phyloP scores from a whole-genome alignment of 2,113 vertebrate species.

The Alosa alosa region DNA sequence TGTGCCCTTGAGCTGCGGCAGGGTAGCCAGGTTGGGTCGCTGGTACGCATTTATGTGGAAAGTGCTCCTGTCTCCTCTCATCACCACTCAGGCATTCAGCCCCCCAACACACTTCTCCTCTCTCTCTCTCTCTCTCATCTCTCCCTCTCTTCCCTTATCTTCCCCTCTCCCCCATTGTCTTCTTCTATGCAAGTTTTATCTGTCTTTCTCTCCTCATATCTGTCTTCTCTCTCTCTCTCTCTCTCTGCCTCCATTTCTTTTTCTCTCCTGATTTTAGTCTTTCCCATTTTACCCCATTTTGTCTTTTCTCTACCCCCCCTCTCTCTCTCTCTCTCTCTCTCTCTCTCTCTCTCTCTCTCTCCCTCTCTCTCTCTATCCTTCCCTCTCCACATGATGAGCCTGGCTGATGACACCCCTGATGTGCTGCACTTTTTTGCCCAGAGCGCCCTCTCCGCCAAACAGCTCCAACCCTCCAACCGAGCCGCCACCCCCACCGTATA shows the following conservation, averaged over 20 bases:
- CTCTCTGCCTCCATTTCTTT: background rate
- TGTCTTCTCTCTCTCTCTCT: conserved; percentile 6
- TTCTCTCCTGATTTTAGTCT: background rate
- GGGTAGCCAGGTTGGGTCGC: conserved; percentile 48
- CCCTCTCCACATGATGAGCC: background rate
- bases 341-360: conserved; percentile 26
- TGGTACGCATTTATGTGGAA: conserved; percentile 61
- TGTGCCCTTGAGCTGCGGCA: conserved; percentile 49
- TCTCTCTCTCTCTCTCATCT: conserved; percentile 12
- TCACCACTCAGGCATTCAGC: conserved; percentile 44
- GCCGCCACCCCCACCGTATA: background rate
- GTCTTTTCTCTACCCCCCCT: no score
- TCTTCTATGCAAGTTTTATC: no score
- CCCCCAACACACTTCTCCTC: conserved; percentile 29
- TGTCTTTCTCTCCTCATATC: no score
- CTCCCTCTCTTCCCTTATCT: background rate
- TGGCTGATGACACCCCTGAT: background rate
- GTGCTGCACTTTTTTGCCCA: background rate
- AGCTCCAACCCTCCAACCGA: background rate
- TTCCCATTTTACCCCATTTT: background rate
- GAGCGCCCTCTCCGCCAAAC: background rate
- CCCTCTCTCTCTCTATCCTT: conserved; percentile 16
- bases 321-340: background rate
- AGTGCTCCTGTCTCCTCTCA: conserved; percentile 61
- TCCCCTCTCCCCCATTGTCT: background rate